These are phyloP conservation scores for Pteronura brasiliensis DNA, from an alignment of 2,113 vertebrate species.

Conservation along the genomic window DNA sequence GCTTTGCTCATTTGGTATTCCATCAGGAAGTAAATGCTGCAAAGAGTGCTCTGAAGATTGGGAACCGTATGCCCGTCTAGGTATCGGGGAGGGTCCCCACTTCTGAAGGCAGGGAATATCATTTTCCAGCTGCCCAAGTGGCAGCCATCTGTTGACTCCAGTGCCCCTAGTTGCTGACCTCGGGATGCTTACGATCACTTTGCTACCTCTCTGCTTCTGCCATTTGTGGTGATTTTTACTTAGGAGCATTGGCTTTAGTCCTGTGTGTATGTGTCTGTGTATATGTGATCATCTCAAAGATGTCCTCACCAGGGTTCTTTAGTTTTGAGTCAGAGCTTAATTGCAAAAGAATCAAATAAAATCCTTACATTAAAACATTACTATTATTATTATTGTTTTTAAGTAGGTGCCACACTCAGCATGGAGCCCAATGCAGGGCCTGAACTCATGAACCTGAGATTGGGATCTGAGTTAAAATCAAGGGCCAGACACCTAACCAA, in stretches of 20 bases:
- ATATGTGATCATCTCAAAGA: background rate
- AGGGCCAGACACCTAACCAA: background rate
- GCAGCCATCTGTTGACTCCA: background rate
- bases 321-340: conserved; percentile 42
- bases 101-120: background rate
- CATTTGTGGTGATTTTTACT: background rate
- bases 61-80: background rate
- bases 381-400: background rate
- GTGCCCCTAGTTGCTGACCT: background rate
- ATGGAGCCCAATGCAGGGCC: background rate
- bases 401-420: background rate
- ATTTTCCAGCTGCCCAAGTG: background rate
- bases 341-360: background rate
- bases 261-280: background rate
- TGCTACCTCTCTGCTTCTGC: background rate
- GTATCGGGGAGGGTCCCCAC: background rate
- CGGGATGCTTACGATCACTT: background rate
- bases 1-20: background rate
- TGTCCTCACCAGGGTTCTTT: background rate
- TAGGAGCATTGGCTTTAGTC: background rate
- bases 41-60: background rate
- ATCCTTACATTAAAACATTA: background rate
- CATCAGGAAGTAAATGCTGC: background rate
- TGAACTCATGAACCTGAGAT: background rate
- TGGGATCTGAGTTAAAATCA: background rate